Evolutionary conservation across 2,113 vertebrate genomes (phyloP).

Genomic region (Aspidoscelis tigris): DNA sequence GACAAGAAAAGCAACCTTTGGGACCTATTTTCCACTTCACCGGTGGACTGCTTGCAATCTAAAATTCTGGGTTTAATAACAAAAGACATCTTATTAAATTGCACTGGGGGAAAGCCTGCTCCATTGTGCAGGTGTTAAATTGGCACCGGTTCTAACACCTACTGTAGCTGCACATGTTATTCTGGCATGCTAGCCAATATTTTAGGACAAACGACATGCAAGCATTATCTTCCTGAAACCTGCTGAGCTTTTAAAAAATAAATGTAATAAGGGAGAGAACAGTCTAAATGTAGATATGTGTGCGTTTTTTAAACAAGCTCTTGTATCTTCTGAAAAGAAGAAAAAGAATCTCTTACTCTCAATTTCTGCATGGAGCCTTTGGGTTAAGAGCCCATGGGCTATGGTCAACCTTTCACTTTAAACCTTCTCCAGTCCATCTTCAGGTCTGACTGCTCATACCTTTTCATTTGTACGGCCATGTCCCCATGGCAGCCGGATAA

Average conservation of each 20-base stretch:
- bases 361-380: no score
- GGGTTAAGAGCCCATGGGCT: no score
- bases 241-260: conserved; percentile 31
- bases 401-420: no score
- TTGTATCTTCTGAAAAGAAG: no score
- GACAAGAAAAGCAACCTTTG: conserved; percentile 39
- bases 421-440: no score
- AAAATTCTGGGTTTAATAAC: conserved; percentile 60
- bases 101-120: conserved; percentile 31
- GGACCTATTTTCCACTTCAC: conserved; percentile 55
- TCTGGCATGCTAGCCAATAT: conserved; percentile 38
- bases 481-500: no score
- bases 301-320: neutral
- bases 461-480: no score
- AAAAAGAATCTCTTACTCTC: no score
- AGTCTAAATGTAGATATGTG: neutral
- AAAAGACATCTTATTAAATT: conserved; percentile 64
- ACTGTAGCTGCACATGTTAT: conserved; percentile 27
- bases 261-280: conserved; percentile 44
- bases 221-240: conserved; percentile 2
- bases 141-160: conserved; percentile 29
- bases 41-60: conserved; percentile 12
- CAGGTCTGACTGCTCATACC: no score
- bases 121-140: conserved; percentile 54
- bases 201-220: conserved; percentile 18